Evolutionary conservation across 2,888 invertebrate species (phyloP).

Genomic region (Papilio demoleus): DNA sequence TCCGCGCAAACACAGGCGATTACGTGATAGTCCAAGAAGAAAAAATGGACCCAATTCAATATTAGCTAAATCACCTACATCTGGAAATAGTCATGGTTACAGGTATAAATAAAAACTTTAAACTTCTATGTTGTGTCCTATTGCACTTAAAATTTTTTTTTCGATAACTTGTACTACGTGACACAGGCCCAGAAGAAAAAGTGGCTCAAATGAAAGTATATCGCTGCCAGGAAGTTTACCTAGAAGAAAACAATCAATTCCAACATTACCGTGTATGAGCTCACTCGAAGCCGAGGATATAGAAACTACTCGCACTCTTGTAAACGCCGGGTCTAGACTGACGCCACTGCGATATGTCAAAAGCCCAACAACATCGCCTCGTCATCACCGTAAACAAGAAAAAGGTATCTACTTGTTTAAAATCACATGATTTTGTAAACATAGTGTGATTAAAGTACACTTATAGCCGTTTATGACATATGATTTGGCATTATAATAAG

Average conservation of each 20-base stretch:
- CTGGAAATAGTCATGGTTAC: slow-evolving; percentile 72
- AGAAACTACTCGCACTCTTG: slow-evolving; percentile 75
- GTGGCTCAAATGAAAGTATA: slow-evolving; percentile 84
- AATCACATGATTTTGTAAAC: background rate
- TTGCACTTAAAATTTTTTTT: slow-evolving; percentile 16
- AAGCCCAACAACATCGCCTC: slow-evolving; percentile 81
- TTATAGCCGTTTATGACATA: background rate
- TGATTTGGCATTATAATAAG: background rate
- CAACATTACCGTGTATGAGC: slow-evolving; percentile 75
- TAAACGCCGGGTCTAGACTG: slow-evolving; percentile 76
- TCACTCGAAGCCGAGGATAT: slow-evolving; percentile 81
- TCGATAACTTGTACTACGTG: slow-evolving; percentile 27
- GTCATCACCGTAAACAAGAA: slow-evolving; percentile 76
- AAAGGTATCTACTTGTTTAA: slow-evolving; percentile 57
- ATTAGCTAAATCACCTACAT: slow-evolving; percentile 82
- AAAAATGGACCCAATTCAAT: slow-evolving; percentile 83
- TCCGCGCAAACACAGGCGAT: slow-evolving; percentile 84
- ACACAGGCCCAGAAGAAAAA: slow-evolving; percentile 75
- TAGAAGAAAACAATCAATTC: slow-evolving; percentile 84
- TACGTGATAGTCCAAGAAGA: slow-evolving; percentile 86
- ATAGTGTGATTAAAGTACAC: background rate
- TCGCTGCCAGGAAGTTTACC: slow-evolving; percentile 86
- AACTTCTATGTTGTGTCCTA: slow-evolving; percentile 2
- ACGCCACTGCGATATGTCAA: slow-evolving; percentile 76
- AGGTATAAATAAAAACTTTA: slow-evolving; percentile 56